Base-by-base conservation (phyloP, 1,140 invertebrate species). In the Frieseomelitta varia region DNA sequence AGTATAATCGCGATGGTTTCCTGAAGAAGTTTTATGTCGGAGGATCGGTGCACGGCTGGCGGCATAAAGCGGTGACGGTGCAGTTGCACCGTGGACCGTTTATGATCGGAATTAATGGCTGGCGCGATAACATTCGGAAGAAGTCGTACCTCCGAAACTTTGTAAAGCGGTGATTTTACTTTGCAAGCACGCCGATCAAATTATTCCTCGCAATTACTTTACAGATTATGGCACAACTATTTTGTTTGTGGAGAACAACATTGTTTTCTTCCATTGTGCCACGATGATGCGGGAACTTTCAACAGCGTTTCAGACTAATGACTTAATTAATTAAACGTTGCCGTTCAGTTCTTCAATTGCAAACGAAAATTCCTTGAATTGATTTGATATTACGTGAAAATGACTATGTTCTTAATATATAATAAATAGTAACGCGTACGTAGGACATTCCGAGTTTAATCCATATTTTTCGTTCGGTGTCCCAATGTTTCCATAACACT, bases 81-180 rank as follows among this genome's bases (percentile, higher is more conserved):
- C 75, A 79, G 81, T 85, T 85, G 81, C 88, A 82, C 81, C 82
- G 76, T 47, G 76, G 56, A 83, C 56, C 89, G 79, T 90, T 90
- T 90, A 90, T 87, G 88, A 87, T 89, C 86, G 83, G 74, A 83
- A 90, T 90, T 90, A 90, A 90, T 87, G 88, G 88, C 80, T 58
- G 74, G 47, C 21, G 73, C 88, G 88, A 87, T 90, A 90, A 90
- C 88, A 69, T 79, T 81, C 61, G 14, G 76, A 67, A 81, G 86
- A 89, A 87, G 87, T 87, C 84, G 83, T 76, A 58, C n/a, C 76
- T 73, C 63, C 76, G 79, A 80, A 85, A 83, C 79, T 89, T 84
- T 72, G 58, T 83, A 67, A 86, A 19, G 68, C 68, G 51, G 24
- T 63, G 84, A 55, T 51, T 71, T 53, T 39, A 53, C 51, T 81